Base-by-base conservation (phyloP, 2,888 invertebrate genomes). In the Pollenia amentaria region DNA sequence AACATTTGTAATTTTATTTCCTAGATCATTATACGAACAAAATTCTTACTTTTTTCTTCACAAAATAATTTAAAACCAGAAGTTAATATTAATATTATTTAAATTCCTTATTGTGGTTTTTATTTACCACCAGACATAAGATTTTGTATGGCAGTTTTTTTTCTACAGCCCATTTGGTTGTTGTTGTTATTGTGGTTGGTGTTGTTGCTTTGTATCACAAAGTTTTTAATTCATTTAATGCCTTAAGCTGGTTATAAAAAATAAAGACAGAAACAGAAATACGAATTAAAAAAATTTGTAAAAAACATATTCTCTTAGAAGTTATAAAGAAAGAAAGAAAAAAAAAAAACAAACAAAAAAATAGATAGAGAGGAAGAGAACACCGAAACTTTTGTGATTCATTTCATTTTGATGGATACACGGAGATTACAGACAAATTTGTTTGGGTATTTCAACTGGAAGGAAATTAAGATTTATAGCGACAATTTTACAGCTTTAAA, bases 191-290 rank as follows among this genome's bases (percentile, higher is more conserved):
- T 62, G 10, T 69, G 14, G 46, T 40, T 38, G 46, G n/a, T 10
- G 57, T 3, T 57, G 51, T 67, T 55, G 21, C 46, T 78, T 69
- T 77, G 1, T 38, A 60, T 9, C 38, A 69, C 53, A 82, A 85
- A 86, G 57, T 86, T 86, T 82, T 78, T 79, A 86, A 86, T 83
- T 78, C 82, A 70, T 79, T 82, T 79, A 86, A 76, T 64, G 86
- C 86, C 82, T 83, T 64, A 65, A 75, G 79, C 46, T 67, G 48
- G 18, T 57, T 48, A 44, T 53, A 51, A 21, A 73, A 57, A 48
- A 42, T 62, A 18, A 62, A 62, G 9, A 42, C 11, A 10, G 65
- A 44, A 12, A n/a, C 1, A 48, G 4, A 51, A 29, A 48, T 1
- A 29, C 6, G 42, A 44, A 62, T n/a, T 42, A 72, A 65, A 70